These are phyloP conservation scores for Hymenochirus boettgeri DNA, from an alignment of 2,113 vertebrate species.

Conservation along the genomic window DNA sequence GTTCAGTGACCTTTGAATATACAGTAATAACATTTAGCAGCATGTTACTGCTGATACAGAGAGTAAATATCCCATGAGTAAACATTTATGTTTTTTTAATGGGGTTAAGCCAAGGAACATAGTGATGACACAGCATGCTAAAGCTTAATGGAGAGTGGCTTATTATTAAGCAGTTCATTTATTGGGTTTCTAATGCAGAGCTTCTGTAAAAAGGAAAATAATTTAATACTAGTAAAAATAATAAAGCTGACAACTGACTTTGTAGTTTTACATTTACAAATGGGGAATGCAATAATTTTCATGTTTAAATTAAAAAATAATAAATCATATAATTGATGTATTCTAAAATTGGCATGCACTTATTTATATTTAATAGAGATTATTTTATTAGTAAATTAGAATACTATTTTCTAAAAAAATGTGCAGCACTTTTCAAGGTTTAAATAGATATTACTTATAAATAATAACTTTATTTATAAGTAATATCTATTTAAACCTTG, in stretches of 20 bases:
- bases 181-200: conserved; percentile 19
- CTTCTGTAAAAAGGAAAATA: not conserved
- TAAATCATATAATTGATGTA: no score
- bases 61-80: conserved; percentile 33
- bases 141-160: conserved; percentile 29
- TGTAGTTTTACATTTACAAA: no score
- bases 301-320: no score
- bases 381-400: no score
- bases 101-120: conserved; percentile 31
- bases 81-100: conserved; percentile 42
- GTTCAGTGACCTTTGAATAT: conserved; percentile 27
- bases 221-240: not conserved
- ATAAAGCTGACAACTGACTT: not conserved
- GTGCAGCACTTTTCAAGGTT: no score
- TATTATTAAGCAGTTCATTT: conserved; percentile 35
- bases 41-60: conserved; percentile 34
- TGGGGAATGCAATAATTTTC: no score
- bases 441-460: no score
- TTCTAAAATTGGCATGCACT: no score
- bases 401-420: no score
- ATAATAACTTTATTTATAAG: no score
- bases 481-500: no score
- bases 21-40: conserved; percentile 32
- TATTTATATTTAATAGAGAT: no score
- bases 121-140: conserved; percentile 39